phyloP scores from a whole-genome alignment of 2,797 vertebrate genomes.

The Scleropages formosus region DNA sequence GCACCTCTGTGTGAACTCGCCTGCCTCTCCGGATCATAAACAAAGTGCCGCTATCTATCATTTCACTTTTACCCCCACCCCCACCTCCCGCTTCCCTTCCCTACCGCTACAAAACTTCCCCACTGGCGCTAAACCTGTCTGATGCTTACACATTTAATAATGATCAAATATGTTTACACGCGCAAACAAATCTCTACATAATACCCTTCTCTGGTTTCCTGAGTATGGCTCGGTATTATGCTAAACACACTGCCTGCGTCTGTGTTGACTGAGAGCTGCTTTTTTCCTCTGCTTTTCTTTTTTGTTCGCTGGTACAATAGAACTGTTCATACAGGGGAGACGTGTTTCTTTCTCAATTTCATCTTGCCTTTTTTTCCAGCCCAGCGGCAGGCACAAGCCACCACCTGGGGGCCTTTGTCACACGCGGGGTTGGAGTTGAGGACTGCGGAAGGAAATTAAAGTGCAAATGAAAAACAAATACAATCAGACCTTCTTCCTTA shows the following conservation, averaged over 20 bases:
- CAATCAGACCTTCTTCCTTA: conserved; percentile 63
- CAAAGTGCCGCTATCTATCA: conserved; percentile 39
- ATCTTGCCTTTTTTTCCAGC: conserved; percentile 55
- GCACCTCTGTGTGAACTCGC: conserved; percentile 29
- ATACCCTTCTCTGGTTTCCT: conserved; percentile 39
- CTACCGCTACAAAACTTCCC: conserved; percentile 37
- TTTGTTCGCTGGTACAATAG: conserved; percentile 59
- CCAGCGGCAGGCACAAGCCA: conserved; percentile 53
- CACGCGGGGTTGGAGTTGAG: conserved; percentile 58
- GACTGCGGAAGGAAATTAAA: conserved; percentile 41
- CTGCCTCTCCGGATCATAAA: conserved; percentile 41
- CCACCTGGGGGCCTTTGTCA: conserved; percentile 64
- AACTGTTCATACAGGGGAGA: conserved; percentile 58
- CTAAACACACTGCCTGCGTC: conserved; percentile 51
- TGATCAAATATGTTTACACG: conserved; percentile 51
- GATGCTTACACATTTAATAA: conserved; percentile 51
- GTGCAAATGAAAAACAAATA: conserved; percentile 68
- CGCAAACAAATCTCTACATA: conserved; percentile 49
- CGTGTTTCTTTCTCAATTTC: conserved; percentile 46
- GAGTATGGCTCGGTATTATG: conserved; percentile 37
- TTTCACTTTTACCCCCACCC: conserved; percentile 18
- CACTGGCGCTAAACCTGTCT: conserved; percentile 49
- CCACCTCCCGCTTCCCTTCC: conserved; percentile 29
- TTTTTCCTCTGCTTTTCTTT: conserved; percentile 27
- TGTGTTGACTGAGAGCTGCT: conserved; percentile 21